Conservation (phyloP, 2,113 vertebrate genomes). For the Pavo muticus region DNA sequence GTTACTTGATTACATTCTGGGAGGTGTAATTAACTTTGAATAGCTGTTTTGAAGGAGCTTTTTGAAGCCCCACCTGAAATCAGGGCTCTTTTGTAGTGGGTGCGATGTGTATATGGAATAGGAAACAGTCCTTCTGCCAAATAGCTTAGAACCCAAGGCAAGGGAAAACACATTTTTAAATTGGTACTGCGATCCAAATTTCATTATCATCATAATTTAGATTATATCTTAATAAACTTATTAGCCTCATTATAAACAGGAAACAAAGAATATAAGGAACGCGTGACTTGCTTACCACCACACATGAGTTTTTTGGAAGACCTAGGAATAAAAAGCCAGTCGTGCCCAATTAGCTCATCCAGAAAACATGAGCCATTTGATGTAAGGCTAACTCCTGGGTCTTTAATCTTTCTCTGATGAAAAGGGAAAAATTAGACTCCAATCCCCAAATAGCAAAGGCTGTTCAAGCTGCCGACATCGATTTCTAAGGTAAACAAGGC, state of each 20-base stretch:
- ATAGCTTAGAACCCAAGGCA: neutral
- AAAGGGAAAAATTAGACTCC: neutral
- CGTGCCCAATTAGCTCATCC: neutral
- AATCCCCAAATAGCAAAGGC: neutral
- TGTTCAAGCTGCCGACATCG: neutral
- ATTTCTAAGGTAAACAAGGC: neutral
- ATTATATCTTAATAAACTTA: neutral
- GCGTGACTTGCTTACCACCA: neutral
- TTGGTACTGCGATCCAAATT: neutral
- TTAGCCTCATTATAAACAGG: neutral
- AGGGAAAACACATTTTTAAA: neutral
- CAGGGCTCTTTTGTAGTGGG: neutral
- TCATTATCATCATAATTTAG: neutral
- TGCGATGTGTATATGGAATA: neutral
- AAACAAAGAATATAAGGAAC: neutral
- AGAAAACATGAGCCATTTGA: neutral
- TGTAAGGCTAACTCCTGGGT: neutral
- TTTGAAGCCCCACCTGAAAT: conserved; percentile 23
- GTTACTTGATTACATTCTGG: conserved; percentile 18
- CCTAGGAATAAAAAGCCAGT: neutral
- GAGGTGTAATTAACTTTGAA: neutral
- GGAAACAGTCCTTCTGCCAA: neutral
- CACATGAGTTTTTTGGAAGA: neutral
- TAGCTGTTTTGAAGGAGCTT: neutral
- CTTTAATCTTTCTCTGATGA: neutral